Conservation (phyloP, 2,113 vertebrate genomes). For the Myrmecophaga tridactyla region DNA sequence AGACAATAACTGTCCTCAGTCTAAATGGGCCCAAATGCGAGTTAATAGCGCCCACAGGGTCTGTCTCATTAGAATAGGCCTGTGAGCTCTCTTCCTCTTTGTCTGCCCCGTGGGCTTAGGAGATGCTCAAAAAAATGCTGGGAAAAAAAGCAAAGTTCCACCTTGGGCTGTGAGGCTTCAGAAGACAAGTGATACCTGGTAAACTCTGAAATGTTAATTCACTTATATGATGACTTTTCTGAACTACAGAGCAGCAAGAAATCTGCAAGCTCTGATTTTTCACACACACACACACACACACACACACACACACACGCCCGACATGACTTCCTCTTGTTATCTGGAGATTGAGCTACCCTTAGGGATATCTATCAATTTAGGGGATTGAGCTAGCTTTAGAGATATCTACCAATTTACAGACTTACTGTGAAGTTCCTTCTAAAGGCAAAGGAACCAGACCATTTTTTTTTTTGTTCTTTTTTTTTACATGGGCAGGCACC, state of each 20-base stretch:
- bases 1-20: not conserved
- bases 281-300: too few species aligned
- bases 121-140: not conserved
- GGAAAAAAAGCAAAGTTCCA: not conserved
- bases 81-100: not conserved
- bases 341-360: not conserved
- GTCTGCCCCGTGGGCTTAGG: not conserved
- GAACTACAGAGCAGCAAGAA: not conserved
- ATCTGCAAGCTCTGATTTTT: not conserved
- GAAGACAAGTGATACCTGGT: not conserved
- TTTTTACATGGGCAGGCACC: too few species aligned
- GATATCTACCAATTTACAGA: not conserved
- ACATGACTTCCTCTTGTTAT: not conserved
- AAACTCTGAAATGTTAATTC: not conserved
- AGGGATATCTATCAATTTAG: not conserved
- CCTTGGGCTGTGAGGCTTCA: not conserved
- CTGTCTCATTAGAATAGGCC: not conserved
- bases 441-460: not conserved
- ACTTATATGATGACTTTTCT: not conserved
- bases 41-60: not conserved
- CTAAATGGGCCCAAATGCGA: not conserved
- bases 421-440: not conserved
- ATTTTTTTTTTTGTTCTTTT: too few species aligned
- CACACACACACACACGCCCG: too few species aligned
- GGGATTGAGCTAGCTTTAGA: not conserved